Percentiles rank a stretch among this genome's conserved stretches.
These are phyloP conservation scores for Holcopasites calliopsidis DNA, from an alignment of 1,140 invertebrate genomes.

Conservation along the genomic window DNA sequence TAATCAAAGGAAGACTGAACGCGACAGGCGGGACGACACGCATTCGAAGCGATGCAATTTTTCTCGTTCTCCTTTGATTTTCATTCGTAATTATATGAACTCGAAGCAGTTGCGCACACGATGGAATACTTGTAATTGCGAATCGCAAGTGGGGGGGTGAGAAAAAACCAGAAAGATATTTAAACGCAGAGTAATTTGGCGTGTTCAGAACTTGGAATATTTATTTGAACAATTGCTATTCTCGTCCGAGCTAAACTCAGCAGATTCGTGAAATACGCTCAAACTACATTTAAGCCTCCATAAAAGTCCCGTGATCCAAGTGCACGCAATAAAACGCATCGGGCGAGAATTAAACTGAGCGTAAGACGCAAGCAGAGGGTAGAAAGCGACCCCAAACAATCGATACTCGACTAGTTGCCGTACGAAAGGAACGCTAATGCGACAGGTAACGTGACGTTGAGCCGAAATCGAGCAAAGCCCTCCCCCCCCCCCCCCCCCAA, in stretches of 20 bases:
- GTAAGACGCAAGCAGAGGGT: background rate
- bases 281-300: background rate
- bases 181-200: no score
- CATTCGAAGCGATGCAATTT: background rate
- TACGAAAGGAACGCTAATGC: constrained; percentile 62
- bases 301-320: background rate
- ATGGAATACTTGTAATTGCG: no score
- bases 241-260: no score
- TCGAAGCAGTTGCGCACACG: background rate
- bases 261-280: no score
- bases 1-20: constrained; percentile 7
- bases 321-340: background rate
- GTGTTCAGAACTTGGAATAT: no score
- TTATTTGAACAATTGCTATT: no score
- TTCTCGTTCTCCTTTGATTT: background rate
- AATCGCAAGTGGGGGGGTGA: no score
- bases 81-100: background rate
- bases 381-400: constrained; percentile 45
- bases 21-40: constrained; percentile 3
- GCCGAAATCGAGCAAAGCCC: constrained; percentile 65
- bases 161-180: no score
- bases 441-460: constrained; percentile 75
- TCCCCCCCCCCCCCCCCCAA: constrained; percentile 28
- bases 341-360: background rate
- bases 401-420: constrained; percentile 19